Base-by-base conservation (phyloP, 2,113 vertebrate species). In the human (Homo sapiens) region DNA sequence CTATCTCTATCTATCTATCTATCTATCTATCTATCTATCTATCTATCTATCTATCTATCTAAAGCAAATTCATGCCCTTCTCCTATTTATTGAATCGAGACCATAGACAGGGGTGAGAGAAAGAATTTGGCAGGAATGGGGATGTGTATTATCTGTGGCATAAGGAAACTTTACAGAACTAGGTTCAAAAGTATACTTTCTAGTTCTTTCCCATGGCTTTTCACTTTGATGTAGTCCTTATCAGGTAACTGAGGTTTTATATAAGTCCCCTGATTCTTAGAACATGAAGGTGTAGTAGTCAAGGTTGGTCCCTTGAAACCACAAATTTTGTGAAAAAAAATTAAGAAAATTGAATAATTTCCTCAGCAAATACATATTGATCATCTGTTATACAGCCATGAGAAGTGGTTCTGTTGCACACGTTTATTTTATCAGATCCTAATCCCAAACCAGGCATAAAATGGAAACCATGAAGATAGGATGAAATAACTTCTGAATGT, bases 51-150 rank as follows among this genome's bases (percentile, higher is more conserved):
- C 48, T 48, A 50, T 50, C 48, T 50, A 55, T 30, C 25, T 2
- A 64, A 64, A 64, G 61, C 61, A 64, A 64, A 82, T 89, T 89
- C 61, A 75, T 95, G 59, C 43, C 25, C 82, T 84, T 92, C 64
- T 96, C 40, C 72, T 92, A 32, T 22, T 94, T 85, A 59, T 32
- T 64, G 32, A 93, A 76, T 90, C 70, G 3, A 92, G 57, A 86
- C n/a, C 12, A 78, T 48, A 84, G 89, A 76, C 16, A 5, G 45
- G 45, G 17, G 13, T 64, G 59, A 55, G 32, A 10, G 35, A 72
- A 61, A 85, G 13, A 78, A 93, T 76, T 66, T 61, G 72, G 43
- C 84, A 89, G 79, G 79, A 85, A 55, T 70, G 32, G 79, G 40
- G 8, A 30, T 89, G 38, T 45, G 13, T 75, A 38, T 50, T 76